phyloP scores from a whole-genome alignment of 1,140 invertebrate species.

The Arion vulgaris region DNA sequence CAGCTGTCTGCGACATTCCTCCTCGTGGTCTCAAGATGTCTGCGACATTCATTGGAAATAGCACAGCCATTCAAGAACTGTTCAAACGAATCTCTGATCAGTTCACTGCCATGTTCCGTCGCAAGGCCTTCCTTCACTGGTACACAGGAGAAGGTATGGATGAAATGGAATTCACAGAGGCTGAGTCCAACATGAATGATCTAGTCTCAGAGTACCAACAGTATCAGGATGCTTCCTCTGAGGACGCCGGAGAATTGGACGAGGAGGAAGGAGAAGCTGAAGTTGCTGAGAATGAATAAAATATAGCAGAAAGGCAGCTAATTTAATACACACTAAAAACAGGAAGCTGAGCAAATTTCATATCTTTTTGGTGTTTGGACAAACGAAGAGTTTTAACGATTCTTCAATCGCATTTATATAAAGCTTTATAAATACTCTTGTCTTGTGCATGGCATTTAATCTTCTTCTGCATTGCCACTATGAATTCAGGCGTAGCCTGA shows the following conservation, averaged over 20 bases:
- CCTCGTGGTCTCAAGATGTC: constrained; percentile 92
- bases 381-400: too few relatives aligned
- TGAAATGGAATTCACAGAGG: constrained; percentile 29
- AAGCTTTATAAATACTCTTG: too few relatives aligned
- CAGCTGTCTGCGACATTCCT: constrained; percentile 77
- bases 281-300: background rate
- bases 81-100: constrained; percentile 83
- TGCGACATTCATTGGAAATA: constrained; percentile 75
- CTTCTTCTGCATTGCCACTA: too few relatives aligned
- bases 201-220: constrained; percentile 79
- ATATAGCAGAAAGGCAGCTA: too few relatives aligned
- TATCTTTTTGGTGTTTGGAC: too few relatives aligned
- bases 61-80: constrained; percentile 65
- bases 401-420: too few relatives aligned
- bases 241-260: constrained; percentile 87
- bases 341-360: too few relatives aligned
- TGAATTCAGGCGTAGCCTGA: too few relatives aligned
- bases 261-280: constrained; percentile 76
- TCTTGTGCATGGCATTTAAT: too few relatives aligned
- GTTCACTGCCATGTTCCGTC: constrained; percentile 79
- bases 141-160: constrained; percentile 28
- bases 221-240: constrained; percentile 87
- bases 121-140: constrained; percentile 73
- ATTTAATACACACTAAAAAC: too few relatives aligned
- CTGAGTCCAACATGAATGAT: constrained; percentile 29